phyloP scores from a whole-genome alignment of 2,797 vertebrate genomes.

The Intellagama lesueurii region DNA sequence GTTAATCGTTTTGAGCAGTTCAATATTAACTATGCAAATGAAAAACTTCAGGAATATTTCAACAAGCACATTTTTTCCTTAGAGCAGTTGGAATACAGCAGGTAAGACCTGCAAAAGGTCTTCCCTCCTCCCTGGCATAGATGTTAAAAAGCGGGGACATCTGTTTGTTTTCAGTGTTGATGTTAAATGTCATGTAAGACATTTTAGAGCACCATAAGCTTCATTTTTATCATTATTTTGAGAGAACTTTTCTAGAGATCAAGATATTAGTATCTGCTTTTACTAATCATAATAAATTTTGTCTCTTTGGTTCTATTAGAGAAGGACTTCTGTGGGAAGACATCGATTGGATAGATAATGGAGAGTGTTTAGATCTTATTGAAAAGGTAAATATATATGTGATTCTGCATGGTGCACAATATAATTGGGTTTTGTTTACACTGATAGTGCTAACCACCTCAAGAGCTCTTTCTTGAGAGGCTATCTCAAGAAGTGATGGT shows the following conservation, averaged over 20 bases:
- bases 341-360: constrained; percentile 97
- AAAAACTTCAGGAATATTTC: constrained; percentile 99
- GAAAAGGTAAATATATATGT: constrained; percentile 86
- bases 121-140: neutral
- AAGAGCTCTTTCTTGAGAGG: neutral
- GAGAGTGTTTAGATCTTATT: constrained; percentile 96
- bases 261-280: neutral
- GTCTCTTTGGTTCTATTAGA: constrained; percentile 62
- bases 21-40: constrained; percentile 99
- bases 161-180: neutral
- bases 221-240: neutral
- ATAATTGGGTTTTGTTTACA: neutral
- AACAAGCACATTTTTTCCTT: constrained; percentile 99
- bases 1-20: constrained; percentile 98
- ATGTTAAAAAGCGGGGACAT: neutral
- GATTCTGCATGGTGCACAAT: neutral
- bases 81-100: constrained; percentile 97
- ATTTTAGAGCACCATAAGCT: neutral
- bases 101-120: constrained; percentile 61
- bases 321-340: constrained; percentile 94
- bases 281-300: neutral
- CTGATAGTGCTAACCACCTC: neutral
- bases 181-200: neutral
- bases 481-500: no score
- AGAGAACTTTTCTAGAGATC: neutral